Base-by-base conservation (phyloP, 2,888 invertebrate genomes). In the Andrena flavipes region DNA sequence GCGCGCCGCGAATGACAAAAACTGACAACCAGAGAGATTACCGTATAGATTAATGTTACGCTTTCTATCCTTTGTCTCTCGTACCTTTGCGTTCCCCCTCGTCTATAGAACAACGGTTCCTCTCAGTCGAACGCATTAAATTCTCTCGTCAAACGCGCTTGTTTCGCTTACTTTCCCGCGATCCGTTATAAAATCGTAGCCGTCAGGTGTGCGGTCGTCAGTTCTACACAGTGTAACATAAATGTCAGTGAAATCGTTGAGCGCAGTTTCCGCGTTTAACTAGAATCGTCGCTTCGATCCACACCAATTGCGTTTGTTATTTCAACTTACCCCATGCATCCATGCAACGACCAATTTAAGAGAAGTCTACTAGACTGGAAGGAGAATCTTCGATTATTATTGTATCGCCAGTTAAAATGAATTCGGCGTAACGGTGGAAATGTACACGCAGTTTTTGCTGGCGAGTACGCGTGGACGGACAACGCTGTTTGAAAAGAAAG, bases 21-120 rank as follows among this genome's bases (percentile, higher is more conserved):
- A 77, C 86, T 70, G 70, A 67, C 65, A 69, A 35, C 65, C 68
- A 63, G 76, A 75, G 69, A 71, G 74, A 85, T 84, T 80, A 56
- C 64, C 26, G 64, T 33, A 65, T 67, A 60, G 63, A 71, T 70
- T 76, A 71, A 64, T 69, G 75, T 56, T 64, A 29, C 42, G 56
- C 56, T 63, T 54, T 30, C 30, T 70, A 49, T 20, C 49, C 64
- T 73, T 51, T 73, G 72, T 67, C 72, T 51, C 62, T 35, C 42
- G 62, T 16, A 60, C 59, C 29, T 68, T 72, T 29, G n/a, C 33
- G 10, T 13, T 26, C 35, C 8, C 26, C 13, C 35, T 30, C 13
- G n/a, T 16, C 10, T 20, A 7, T 1, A 7, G 26, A 30, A 20
- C 33, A 10, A n/a, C n/a, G 29, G n/a, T 48, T 49, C n/a, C 48